These are phyloP conservation scores for Epirrhoe alternata DNA, from an alignment of 2,888 invertebrate species.

Conservation along the genomic window DNA sequence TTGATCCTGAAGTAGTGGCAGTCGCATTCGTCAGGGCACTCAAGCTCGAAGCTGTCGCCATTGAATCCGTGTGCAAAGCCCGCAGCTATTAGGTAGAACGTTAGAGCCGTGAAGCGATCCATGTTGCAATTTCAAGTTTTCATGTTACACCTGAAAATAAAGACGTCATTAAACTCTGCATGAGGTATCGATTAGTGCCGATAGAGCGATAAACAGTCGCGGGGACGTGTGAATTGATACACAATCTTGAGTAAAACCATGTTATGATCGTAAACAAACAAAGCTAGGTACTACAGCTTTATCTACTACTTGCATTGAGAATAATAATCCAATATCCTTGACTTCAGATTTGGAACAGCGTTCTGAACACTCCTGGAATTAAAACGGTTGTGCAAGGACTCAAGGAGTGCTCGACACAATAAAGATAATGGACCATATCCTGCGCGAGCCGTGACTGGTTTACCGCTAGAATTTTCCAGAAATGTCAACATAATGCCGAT, in stretches of 20 bases:
- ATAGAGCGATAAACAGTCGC: constrained; percentile 46
- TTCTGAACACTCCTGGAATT: constrained; percentile 47
- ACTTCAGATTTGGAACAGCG: constrained; percentile 26
- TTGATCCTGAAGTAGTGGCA: constrained; percentile 91
- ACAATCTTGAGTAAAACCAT: constrained; percentile 27
- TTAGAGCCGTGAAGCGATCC: constrained; percentile 60
- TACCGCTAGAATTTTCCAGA: constrained; percentile 81
- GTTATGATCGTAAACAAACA: constrained; percentile 22
- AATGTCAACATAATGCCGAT: constrained; percentile 51
- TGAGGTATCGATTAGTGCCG: constrained; percentile 44
- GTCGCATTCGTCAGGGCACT: constrained; percentile 90
- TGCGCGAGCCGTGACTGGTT: constrained; percentile 61
- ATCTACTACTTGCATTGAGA: constrained; percentile 9
- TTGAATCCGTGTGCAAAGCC: constrained; percentile 74
- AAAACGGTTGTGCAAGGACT: constrained; percentile 58
- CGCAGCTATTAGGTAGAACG: constrained; percentile 60
- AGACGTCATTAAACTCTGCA: constrained; percentile 29
- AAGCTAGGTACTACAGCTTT: neutral
- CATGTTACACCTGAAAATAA: constrained; percentile 55
- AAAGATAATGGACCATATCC: constrained; percentile 73
- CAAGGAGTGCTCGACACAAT: constrained; percentile 62
- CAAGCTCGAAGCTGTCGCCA: constrained; percentile 87
- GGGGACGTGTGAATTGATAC: constrained; percentile 46
- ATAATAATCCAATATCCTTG: constrained; percentile 30
- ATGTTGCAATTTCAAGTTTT: constrained; percentile 52